phyloP scores from a whole-genome alignment of 2,797 vertebrate genomes.

The Anabas testudineus region DNA sequence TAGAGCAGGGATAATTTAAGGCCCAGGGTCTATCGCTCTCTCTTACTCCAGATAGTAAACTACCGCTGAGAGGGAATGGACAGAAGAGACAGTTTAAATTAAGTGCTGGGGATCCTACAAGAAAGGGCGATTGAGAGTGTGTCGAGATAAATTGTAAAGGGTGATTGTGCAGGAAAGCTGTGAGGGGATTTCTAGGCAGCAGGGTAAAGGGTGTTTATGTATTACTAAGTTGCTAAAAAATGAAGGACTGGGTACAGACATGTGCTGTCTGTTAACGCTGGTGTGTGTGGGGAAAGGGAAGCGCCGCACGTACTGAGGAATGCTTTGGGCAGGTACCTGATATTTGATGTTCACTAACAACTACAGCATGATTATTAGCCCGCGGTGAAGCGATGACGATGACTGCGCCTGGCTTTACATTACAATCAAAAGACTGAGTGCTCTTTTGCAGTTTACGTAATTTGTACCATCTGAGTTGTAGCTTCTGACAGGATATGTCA shows the following conservation, averaged over 20 bases:
- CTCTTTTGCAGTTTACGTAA: background rate
- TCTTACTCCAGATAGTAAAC: slow-evolving; percentile 65
- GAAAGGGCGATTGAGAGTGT: slow-evolving; percentile 59
- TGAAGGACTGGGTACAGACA: background rate
- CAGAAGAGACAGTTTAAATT: slow-evolving; percentile 73
- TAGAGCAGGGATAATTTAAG: slow-evolving; percentile 78
- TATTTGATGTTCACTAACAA: slow-evolving; percentile 12
- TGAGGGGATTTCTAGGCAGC: slow-evolving; percentile 51
- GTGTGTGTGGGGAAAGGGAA: background rate
- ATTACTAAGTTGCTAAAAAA: slow-evolving; percentile 34
- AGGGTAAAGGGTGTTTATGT: slow-evolving; percentile 43
- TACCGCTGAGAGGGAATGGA: slow-evolving; percentile 53
- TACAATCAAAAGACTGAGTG: background rate
- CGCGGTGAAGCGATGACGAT: slow-evolving; percentile 14
- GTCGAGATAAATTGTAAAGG: slow-evolving; percentile 57
- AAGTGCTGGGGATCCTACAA: slow-evolving; percentile 68
- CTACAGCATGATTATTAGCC: background rate
- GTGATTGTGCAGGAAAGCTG: slow-evolving; percentile 59
- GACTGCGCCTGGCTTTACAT: slow-evolving; percentile 10
- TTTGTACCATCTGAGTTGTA: background rate
- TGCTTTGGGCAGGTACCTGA: slow-evolving; percentile 15
- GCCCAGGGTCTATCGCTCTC: slow-evolving; percentile 60
- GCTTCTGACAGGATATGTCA: slow-evolving; percentile 42
- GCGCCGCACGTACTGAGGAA: background rate
- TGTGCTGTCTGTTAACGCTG: background rate